Conservation (phyloP, 1,140 invertebrate species). For the Trichonephila clavipes region DNA sequence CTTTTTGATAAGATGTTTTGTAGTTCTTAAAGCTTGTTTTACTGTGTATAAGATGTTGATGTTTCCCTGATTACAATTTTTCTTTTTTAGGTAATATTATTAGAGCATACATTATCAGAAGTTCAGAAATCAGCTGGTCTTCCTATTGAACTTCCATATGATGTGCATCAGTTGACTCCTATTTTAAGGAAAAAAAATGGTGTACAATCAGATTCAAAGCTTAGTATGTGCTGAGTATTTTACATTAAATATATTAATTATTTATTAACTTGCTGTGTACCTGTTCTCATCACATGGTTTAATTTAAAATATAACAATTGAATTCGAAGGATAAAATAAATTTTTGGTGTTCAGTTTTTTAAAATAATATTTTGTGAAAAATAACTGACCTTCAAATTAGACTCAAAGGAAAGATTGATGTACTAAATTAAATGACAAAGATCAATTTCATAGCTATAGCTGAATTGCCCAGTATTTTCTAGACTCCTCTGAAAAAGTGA, state of each 20-base stretch:
- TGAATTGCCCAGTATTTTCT: too few species aligned
- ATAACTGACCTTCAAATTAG: too few species aligned
- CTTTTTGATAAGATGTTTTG: background rate
- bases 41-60: background rate
- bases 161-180: constrained; percentile 68
- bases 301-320: too few species aligned
- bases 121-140: constrained; percentile 93
- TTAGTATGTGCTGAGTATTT: constrained; percentile 33
- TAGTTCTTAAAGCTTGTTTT: background rate
- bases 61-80: background rate
- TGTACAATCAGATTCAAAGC: constrained; percentile 63
- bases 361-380: too few species aligned
- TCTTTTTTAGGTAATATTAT: constrained; percentile 84
- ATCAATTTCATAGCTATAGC: too few species aligned
- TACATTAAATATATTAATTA: background rate
- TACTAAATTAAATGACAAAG: too few species aligned
- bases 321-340: too few species aligned
- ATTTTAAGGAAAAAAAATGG: constrained; percentile 71
- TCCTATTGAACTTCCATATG: constrained; percentile 89
- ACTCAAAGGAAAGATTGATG: too few species aligned
- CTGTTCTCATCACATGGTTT: too few species aligned
- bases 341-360: too few species aligned
- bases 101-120: constrained; percentile 88
- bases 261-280: too few species aligned
- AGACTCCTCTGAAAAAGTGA: too few species aligned